Evolutionary conservation across 2,797 vertebrate species (phyloP).

Genomic region (Thaleichthys pacificus): DNA sequence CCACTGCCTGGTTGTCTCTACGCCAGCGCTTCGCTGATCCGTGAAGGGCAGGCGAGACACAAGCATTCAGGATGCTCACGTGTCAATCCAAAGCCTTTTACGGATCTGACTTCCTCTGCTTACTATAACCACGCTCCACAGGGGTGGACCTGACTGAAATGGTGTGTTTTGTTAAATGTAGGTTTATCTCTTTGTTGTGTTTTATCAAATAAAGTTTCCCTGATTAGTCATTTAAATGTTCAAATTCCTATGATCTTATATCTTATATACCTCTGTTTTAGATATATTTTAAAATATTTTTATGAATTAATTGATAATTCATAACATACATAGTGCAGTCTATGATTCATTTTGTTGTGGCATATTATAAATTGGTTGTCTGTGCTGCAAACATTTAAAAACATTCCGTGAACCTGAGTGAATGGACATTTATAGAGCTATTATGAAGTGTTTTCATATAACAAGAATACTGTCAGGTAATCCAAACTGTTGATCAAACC

Average conservation of each 20-base stretch:
- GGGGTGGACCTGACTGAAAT: not conserved
- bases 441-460: not conserved
- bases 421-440: too few relatives aligned
- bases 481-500: too few relatives aligned
- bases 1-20: not conserved
- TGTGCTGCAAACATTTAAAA: too few relatives aligned
- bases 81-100: not conserved
- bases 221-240: too few relatives aligned
- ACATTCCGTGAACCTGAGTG: too few relatives aligned
- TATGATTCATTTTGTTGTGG: too few relatives aligned
- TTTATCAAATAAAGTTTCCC: too few relatives aligned
- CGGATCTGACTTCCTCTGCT: not conserved
- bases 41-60: conserved; percentile 5
- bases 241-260: too few relatives aligned
- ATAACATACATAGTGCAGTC: not conserved
- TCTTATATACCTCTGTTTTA: too few relatives aligned
- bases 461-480: not conserved
- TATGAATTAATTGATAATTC: not conserved
- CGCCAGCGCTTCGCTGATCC: not conserved
- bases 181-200: too few relatives aligned
- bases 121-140: not conserved
- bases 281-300: not conserved
- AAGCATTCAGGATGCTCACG: not conserved
- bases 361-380: too few relatives aligned
- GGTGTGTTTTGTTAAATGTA: not conserved